Conservation (phyloP, 23 tunicate species). For the Halocynthia aurantium region DNA sequence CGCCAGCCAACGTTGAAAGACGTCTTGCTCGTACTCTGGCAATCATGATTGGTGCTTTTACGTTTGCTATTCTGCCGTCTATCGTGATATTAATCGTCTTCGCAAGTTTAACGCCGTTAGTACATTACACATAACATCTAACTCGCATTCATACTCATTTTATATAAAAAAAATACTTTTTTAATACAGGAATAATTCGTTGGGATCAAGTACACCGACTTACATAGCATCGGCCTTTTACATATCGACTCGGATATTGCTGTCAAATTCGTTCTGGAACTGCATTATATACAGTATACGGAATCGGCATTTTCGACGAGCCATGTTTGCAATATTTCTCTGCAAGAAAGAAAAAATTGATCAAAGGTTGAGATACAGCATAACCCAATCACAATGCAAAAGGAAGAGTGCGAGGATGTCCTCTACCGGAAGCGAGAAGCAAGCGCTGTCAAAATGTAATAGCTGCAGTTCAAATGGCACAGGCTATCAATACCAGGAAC, state of each 20-base stretch:
- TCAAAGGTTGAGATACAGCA: conserved; percentile 17
- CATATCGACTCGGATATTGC: conserved; percentile 43
- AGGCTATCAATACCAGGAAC: not conserved
- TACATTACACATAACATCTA: too few species aligned
- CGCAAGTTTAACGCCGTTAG: not conserved
- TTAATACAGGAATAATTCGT: too few species aligned
- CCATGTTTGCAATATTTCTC: conserved; percentile 44
- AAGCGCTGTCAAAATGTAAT: conserved; percentile 10
- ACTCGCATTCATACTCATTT: too few species aligned
- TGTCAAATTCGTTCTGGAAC: conserved; percentile 85
- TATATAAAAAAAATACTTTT: too few species aligned
- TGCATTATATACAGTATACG: conserved; percentile 93
- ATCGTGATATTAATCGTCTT: conserved; percentile 9
- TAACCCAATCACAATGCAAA: conserved; percentile 15
- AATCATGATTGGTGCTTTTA: conserved; percentile 77
- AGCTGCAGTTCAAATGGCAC: conserved; percentile 10
- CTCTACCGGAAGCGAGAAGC: conserved; percentile 13
- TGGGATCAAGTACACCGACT: not conserved
- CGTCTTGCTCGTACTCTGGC: conserved; percentile 60
- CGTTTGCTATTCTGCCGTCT: conserved; percentile 56
- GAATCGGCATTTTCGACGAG: conserved; percentile 65
- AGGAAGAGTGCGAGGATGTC: conserved; percentile 6
- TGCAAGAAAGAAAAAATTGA: conserved; percentile 47
- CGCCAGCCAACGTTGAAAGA: conserved; percentile 37
- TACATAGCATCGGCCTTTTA: conserved; percentile 33